phyloP scores from a whole-genome alignment of 1,140 invertebrate species.

The Meloidogyne floridensis region DNA sequence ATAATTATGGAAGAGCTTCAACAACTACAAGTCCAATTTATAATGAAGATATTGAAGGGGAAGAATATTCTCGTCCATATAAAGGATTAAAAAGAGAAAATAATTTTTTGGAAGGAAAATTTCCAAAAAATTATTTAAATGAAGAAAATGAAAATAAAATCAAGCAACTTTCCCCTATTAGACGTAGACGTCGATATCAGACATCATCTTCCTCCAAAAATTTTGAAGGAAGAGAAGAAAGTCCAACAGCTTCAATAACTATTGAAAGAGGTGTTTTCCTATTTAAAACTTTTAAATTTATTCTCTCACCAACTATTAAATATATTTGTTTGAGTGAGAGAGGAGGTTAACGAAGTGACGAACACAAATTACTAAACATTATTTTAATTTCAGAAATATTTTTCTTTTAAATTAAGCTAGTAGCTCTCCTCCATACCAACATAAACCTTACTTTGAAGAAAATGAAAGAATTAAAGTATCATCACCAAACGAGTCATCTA shows the following conservation, averaged over 20 bases:
- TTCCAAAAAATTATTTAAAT: not conserved
- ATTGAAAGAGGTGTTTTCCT: not conserved
- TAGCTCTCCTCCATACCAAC: not conserved
- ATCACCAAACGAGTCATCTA: not conserved
- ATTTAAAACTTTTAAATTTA: too few species aligned
- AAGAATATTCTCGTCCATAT: not conserved
- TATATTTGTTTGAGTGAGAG: too few species aligned
- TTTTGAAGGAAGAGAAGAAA: not conserved
- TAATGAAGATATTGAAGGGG: not conserved
- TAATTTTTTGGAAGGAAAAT: too few species aligned
- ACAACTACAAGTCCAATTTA: not conserved
- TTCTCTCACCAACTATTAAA: too few species aligned
- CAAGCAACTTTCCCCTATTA: not conserved
- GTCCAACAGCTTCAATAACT: not conserved
- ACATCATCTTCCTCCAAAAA: not conserved
- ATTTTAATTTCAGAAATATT: not conserved
- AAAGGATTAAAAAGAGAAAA: conserved; percentile 7
- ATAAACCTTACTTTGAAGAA: not conserved
- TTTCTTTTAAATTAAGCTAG: not conserved
- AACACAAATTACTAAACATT: not conserved
- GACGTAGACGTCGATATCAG: not conserved
- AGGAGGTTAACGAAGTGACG: too few species aligned
- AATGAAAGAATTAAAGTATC: not conserved
- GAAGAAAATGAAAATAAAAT: not conserved
- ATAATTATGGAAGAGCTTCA: not conserved